Base-by-base conservation (phyloP, 2,113 vertebrate species). In the Amblyornis subalaris region DNA sequence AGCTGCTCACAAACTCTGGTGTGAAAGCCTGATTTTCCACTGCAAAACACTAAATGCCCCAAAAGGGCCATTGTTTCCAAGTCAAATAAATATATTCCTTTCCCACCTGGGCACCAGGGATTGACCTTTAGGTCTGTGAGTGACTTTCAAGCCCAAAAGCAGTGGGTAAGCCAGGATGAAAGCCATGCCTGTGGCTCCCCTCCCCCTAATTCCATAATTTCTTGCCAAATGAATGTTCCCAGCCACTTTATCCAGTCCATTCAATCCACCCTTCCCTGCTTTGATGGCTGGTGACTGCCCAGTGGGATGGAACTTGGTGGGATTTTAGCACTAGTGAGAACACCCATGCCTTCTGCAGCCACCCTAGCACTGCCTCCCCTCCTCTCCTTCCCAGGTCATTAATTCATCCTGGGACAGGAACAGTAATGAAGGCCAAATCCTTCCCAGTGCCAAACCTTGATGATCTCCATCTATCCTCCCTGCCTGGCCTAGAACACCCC, bases 371-470 rank as follows among this genome's bases (percentile, higher is more conserved):
- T 20, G 21, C 42, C 38, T 70, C 50, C 50, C 21, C 28, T 80
- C 25, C 23, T 57, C 26, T 62, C 10, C 23, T 0, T 7, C 45
- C 35, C 0, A 0, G 15, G 40, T 42, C 33, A 40, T 35, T 40
- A 54, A 77, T 65, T 55, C n/a, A 33, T 53, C n/a, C 36, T 48
- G n/a, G 13, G 19, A 45, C 50, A 65, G 61, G 53, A 51, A 50
- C 23, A 40, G 23, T 8, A 42, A 45, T 2, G 13, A 44, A 58
- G 29, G 60, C 29, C 33, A 84, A 65, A 71, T 53, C 47, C 28
- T 89, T 60, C 40, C 35, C 14, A 55, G 23, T 29, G 51, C 36
- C 47, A 57, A 54, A 85, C 8, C 8, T 12, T 33, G n/a, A 48
- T 1, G 1, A 23, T 12, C 38, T 25, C 42, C 9, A 10, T 40